Conservation (phyloP, 2,888 invertebrate genomes). For the Lacanobia wlatinum region DNA sequence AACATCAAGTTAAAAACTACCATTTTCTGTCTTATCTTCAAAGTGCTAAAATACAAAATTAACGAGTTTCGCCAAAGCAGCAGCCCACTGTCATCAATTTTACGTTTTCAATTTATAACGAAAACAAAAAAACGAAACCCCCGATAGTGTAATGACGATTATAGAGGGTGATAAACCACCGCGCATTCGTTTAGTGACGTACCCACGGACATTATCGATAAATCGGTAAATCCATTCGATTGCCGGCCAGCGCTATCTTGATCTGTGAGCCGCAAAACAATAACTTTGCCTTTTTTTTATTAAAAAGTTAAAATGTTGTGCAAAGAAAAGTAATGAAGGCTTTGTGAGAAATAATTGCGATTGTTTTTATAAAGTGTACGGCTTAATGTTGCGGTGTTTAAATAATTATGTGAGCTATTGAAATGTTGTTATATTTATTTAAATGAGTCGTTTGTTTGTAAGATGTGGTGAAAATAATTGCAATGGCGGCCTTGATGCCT, state of each 20-base stretch:
- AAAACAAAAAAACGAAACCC: constrained; percentile 68
- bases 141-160: constrained; percentile 82
- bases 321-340: constrained; percentile 64
- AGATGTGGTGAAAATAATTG: constrained; percentile 11
- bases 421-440: constrained; percentile 29
- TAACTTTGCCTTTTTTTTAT: constrained; percentile 78
- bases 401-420: constrained; percentile 40
- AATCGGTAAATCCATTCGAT: constrained; percentile 79
- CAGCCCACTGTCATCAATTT: constrained; percentile 57
- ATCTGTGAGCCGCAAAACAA: constrained; percentile 82
- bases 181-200: constrained; percentile 87
- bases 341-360: constrained; percentile 52
- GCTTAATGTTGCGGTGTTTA: constrained; percentile 33
- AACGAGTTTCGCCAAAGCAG: constrained; percentile 56
- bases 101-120: constrained; percentile 67
- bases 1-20: constrained; percentile 14
- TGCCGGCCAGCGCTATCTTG: constrained; percentile 80
- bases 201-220: constrained; percentile 85
- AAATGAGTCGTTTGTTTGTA: constrained; percentile 25
- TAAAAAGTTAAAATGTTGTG: constrained; percentile 64
- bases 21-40: background rate
- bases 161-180: constrained; percentile 85
- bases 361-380: constrained; percentile 48
- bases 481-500: constrained; percentile 8
- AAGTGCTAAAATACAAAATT: constrained; percentile 57